Percentiles rank a stretch among this genome's conserved stretches.
These are phyloP conservation scores for Coreius guichenoti DNA, from an alignment of 2,797 vertebrate species.

Conservation along the genomic window DNA sequence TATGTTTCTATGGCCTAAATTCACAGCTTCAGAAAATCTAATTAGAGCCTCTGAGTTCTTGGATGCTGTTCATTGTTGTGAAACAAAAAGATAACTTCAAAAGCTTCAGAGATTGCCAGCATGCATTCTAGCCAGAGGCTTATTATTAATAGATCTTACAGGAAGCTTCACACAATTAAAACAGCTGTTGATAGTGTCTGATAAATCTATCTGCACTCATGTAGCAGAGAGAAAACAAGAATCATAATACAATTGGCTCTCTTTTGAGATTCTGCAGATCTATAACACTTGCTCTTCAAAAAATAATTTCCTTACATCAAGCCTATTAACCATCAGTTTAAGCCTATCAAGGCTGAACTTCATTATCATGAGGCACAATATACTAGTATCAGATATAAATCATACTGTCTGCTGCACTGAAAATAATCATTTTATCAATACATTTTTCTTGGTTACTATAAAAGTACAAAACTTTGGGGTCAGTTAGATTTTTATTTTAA, in stretches of 20 bases:
- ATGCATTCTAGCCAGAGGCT: slow-evolving; percentile 66
- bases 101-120: slow-evolving; percentile 53
- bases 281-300: neutral
- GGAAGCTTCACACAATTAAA: slow-evolving; percentile 51
- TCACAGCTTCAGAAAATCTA: slow-evolving; percentile 6
- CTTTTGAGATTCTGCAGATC: slow-evolving; percentile 16
- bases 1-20: slow-evolving; percentile 19
- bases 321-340: neutral
- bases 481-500: neutral
- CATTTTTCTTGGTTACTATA: neutral
- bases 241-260: neutral
- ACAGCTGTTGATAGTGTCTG: slow-evolving; percentile 26
- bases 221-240: neutral
- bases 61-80: slow-evolving; percentile 34
- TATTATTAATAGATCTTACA: slow-evolving; percentile 71
- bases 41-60: slow-evolving; percentile 37
- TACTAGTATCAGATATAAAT: neutral
- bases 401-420: neutral
- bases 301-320: neutral
- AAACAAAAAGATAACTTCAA: slow-evolving; percentile 39
- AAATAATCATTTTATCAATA: neutral
- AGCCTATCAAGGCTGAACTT: neutral
- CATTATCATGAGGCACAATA: neutral
- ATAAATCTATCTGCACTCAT: slow-evolving; percentile 14
- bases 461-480: neutral